Evolutionary conservation across 2,797 vertebrate species (phyloP).

Genomic region (Pangasius djambal): DNA sequence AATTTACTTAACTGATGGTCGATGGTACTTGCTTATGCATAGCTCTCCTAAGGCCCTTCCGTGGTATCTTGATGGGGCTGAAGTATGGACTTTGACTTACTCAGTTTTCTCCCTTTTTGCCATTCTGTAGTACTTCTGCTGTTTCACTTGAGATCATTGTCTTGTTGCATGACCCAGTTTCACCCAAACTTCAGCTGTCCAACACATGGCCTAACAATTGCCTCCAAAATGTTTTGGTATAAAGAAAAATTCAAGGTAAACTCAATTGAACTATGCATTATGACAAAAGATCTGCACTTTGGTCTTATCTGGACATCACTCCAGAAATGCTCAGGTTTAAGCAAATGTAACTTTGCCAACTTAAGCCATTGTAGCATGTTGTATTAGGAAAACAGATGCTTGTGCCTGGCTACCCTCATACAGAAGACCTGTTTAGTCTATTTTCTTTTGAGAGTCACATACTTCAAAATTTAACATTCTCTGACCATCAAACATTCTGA

Average conservation of each 20-base stretch:
- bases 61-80: background rate
- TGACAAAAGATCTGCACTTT: background rate
- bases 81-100: background rate
- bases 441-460: background rate
- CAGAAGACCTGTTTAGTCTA: background rate
- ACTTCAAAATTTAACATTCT: background rate
- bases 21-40: background rate
- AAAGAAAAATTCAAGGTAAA: background rate
- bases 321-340: background rate
- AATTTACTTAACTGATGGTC: background rate
- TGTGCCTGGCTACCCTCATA: background rate
- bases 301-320: background rate
- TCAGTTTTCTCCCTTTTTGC: background rate
- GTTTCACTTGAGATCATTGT: background rate
- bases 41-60: background rate
- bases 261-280: background rate
- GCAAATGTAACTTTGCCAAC: background rate
- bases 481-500: background rate
- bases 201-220: background rate
- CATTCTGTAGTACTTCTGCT: background rate
- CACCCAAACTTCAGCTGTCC: background rate
- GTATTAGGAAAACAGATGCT: background rate
- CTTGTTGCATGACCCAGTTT: background rate
- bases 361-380: background rate
- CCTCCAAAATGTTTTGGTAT: background rate